Conservation (phyloP, 2,113 vertebrate species). For the Hystrix brachyura region DNA sequence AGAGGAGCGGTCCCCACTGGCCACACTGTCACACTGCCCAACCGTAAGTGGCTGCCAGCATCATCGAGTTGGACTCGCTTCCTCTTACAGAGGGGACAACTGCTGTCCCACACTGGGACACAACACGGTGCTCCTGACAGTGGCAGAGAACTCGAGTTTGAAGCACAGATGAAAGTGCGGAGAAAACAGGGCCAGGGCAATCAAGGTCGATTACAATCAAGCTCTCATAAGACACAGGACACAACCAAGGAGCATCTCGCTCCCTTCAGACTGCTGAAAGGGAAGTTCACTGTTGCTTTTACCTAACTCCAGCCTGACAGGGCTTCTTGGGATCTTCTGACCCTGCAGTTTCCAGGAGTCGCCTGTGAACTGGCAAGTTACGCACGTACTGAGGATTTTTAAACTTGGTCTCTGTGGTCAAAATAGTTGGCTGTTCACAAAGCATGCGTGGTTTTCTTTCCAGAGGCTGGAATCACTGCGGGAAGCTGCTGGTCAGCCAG, state of each 20-base stretch:
- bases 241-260: not conserved
- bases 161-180: not conserved
- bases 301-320: not conserved
- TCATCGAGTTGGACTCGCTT: not conserved
- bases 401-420: not conserved
- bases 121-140: not conserved
- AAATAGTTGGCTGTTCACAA: not conserved
- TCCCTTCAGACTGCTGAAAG: not conserved
- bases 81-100: not conserved
- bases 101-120: not conserved
- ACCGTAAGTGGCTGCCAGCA: not conserved
- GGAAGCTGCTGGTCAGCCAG: not conserved
- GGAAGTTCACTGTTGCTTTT: not conserved
- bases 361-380: not conserved
- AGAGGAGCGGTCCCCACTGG: not conserved
- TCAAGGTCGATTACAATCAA: not conserved
- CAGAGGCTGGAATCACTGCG: not conserved
- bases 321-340: not conserved
- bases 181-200: not conserved
- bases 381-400: not conserved
- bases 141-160: not conserved
- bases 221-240: no score
- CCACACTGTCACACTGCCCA: accelerated
- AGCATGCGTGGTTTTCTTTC: not conserved
- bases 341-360: not conserved